phyloP scores from a whole-genome alignment of 2,888 invertebrate species.

The Entomobrya proxima region DNA sequence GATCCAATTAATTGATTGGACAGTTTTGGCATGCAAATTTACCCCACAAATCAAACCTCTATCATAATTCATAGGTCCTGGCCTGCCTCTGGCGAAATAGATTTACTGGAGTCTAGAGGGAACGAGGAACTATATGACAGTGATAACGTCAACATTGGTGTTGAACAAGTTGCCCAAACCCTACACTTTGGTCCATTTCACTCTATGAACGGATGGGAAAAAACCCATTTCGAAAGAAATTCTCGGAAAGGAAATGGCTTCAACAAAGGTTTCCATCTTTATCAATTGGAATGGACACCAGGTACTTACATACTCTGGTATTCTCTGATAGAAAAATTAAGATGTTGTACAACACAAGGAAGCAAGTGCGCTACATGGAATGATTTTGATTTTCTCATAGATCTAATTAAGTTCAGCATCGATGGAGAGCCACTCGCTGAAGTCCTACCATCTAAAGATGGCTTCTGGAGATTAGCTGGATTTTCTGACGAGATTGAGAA shows the following conservation, averaged over 20 bases:
- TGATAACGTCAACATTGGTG: slow-evolving; percentile 82
- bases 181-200: slow-evolving; percentile 78
- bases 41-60: no score
- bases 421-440: slow-evolving; percentile 66
- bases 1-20: no score
- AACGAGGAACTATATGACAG: slow-evolving; percentile 79
- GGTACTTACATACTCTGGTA: slow-evolving; percentile 31
- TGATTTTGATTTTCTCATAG: no score
- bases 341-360: no score
- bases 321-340: background rate
- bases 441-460: slow-evolving; percentile 69
- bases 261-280: slow-evolving; percentile 75
- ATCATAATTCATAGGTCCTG: slow-evolving; percentile 77
- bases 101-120: slow-evolving; percentile 84
- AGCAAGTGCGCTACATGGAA: no score
- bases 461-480: slow-evolving; percentile 69
- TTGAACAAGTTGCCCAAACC: slow-evolving; percentile 78
- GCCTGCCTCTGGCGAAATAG: slow-evolving; percentile 86
- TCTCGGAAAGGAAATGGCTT: slow-evolving; percentile 69
- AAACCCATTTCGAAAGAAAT: slow-evolving; percentile 75
- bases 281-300: slow-evolving; percentile 76
- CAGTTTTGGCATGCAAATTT: no score
- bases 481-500: slow-evolving; percentile 69
- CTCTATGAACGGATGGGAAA: slow-evolving; percentile 74
- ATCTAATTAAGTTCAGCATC: slow-evolving; percentile 68